phyloP scores from a whole-genome alignment of 1,140 invertebrate species.

The Amyelois transitella region DNA sequence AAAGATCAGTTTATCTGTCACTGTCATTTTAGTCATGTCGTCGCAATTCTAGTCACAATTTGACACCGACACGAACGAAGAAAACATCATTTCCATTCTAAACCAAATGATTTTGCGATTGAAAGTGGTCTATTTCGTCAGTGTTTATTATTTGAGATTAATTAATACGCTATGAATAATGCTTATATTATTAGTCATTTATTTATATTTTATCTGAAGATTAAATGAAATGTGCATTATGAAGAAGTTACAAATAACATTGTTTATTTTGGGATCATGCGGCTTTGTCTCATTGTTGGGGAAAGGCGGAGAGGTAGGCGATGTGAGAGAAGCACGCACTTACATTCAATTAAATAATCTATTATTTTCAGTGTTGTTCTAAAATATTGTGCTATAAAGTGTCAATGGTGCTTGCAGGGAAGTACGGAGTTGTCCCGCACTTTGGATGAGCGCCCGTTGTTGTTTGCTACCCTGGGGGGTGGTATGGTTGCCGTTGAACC shows the following conservation, averaged over 20 bases:
- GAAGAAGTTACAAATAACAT: not conserved
- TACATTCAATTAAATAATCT: not conserved
- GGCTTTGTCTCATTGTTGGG: not conserved
- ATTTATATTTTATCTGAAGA: not conserved
- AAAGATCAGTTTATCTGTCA: too few species aligned
- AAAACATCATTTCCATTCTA: not conserved
- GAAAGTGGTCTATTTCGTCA: not conserved
- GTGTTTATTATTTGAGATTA: not conserved
- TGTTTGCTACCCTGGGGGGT: constrained; percentile 94
- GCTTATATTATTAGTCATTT: not conserved
- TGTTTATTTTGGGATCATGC: constrained; percentile 1
- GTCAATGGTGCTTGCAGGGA: constrained; percentile 54
- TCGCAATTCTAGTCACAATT: not conserved
- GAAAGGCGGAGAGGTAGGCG: constrained; percentile 1
- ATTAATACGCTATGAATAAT: not conserved
- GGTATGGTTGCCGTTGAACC: constrained; percentile 90
- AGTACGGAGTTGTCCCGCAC: constrained; percentile 81
- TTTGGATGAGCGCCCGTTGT: constrained; percentile 81
- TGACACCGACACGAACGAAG: not conserved
- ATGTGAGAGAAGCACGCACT: not conserved
- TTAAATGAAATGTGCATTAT: not conserved
- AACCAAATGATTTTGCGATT: not conserved
- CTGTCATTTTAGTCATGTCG: not conserved
- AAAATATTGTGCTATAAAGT: not conserved
- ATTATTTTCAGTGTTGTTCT: not conserved